phyloP scores from a whole-genome alignment of 2,113 vertebrate genomes.

The Sphyrna mokarran region DNA sequence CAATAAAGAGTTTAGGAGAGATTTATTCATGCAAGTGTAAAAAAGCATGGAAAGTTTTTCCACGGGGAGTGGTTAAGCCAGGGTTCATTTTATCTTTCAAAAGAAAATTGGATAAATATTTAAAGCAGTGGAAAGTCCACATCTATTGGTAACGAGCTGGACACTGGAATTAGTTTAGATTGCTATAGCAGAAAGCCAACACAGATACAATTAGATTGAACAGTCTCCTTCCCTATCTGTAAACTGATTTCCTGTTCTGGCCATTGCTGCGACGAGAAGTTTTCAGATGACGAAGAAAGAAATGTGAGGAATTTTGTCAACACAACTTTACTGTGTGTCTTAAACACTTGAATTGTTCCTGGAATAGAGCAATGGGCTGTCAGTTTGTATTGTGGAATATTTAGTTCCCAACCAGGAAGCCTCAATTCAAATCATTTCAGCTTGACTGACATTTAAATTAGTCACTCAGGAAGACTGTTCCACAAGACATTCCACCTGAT shows the following conservation, averaged over 20 bases:
- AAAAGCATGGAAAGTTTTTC: background rate
- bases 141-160: background rate
- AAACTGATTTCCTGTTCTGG: background rate
- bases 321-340: background rate
- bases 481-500: background rate
- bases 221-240: background rate
- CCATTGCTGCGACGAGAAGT: background rate
- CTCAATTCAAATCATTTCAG: background rate
- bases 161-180: background rate
- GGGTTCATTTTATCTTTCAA: background rate
- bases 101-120: background rate
- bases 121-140: background rate
- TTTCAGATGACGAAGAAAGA: background rate
- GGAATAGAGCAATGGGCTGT: background rate
- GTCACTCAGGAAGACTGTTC: background rate
- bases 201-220: background rate
- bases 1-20: background rate
- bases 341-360: background rate
- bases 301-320: slow-evolving; percentile 8
- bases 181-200: background rate
- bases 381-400: background rate
- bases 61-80: background rate
- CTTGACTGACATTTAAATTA: background rate
- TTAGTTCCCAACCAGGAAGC: background rate
- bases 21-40: background rate